These are phyloP conservation scores for Phyllotreta cruciferae DNA, from an alignment of 2,888 invertebrate genomes.

Conservation along the genomic window DNA sequence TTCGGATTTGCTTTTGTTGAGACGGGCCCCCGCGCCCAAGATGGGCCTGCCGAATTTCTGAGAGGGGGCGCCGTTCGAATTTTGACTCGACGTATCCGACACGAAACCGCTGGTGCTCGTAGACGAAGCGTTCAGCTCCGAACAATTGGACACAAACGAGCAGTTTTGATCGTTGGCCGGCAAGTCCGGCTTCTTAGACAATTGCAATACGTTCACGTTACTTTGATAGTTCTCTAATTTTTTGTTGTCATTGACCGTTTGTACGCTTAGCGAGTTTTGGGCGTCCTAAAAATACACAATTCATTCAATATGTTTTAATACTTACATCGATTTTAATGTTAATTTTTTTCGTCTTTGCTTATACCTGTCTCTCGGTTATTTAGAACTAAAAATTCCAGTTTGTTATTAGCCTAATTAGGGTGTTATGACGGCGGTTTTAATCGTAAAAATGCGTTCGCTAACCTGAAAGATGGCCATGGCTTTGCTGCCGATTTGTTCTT, in stretches of 20 bases:
- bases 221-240: conserved; percentile 54
- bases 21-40: conserved; percentile 54
- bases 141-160: conserved; percentile 5
- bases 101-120: conserved; percentile 35
- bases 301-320: too few relatives aligned
- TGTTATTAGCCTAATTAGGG: not conserved
- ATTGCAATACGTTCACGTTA: conserved; percentile 55
- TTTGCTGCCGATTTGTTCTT: conserved; percentile 53
- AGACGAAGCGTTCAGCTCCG: conserved; percentile 16
- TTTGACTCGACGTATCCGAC: conserved; percentile 38
- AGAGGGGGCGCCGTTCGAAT: conserved; percentile 23
- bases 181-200: conserved; percentile 42
- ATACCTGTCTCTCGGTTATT: too few relatives aligned
- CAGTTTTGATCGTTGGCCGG: conserved; percentile 14
- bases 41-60: conserved; percentile 53
- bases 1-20: conserved; percentile 45
- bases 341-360: too few relatives aligned
- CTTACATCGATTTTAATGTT: too few relatives aligned
- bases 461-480: conserved; percentile 55
- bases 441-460: conserved; percentile 16
- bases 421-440: not conserved
- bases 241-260: conserved; percentile 53
- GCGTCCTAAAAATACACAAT: conserved; percentile 44
- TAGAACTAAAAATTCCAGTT: too few relatives aligned
- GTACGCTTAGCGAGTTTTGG: conserved; percentile 51